Evolutionary conservation across 35 echinoderm and acorn worm genomes (phyloP).

Genomic region (Stichopus chloronotus): DNA sequence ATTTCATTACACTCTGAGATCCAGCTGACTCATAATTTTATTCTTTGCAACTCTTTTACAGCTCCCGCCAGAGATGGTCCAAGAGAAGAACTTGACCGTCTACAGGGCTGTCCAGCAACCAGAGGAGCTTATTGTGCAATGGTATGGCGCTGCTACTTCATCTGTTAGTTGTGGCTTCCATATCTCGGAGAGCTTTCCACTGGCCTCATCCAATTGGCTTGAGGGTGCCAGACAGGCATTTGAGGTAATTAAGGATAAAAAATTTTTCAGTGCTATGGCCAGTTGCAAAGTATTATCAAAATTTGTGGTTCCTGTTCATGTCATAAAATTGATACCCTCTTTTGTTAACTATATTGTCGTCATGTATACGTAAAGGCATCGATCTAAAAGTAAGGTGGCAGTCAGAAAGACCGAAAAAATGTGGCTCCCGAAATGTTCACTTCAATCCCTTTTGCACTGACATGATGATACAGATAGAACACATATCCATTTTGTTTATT

Average conservation of each 20-base stretch:
- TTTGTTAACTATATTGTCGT: too few species aligned
- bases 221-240: conserved; percentile 73
- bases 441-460: too few species aligned
- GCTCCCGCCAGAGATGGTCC: conserved; percentile 79
- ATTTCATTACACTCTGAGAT: too few species aligned
- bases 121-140: conserved; percentile 80
- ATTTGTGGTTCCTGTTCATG: too few species aligned
- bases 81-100: conserved; percentile 65
- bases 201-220: conserved; percentile 75
- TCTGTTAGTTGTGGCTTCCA: conserved; percentile 86
- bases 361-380: too few species aligned
- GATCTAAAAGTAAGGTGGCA: too few species aligned
- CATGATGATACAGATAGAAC: too few species aligned
- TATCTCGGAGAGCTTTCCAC: conserved; percentile 83
- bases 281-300: not conserved
- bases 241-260: conserved; percentile 54
- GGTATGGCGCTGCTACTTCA: conserved; percentile 67
- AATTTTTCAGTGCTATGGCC: not conserved
- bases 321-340: too few species aligned
- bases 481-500: too few species aligned
- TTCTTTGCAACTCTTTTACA: conserved; percentile 21
- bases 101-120: conserved; percentile 69
- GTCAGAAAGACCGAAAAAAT: too few species aligned
- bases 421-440: too few species aligned
- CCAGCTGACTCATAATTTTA: too few species aligned